Base-by-base conservation (phyloP, 2,888 invertebrate species). In the Parasteatoda lunata region DNA sequence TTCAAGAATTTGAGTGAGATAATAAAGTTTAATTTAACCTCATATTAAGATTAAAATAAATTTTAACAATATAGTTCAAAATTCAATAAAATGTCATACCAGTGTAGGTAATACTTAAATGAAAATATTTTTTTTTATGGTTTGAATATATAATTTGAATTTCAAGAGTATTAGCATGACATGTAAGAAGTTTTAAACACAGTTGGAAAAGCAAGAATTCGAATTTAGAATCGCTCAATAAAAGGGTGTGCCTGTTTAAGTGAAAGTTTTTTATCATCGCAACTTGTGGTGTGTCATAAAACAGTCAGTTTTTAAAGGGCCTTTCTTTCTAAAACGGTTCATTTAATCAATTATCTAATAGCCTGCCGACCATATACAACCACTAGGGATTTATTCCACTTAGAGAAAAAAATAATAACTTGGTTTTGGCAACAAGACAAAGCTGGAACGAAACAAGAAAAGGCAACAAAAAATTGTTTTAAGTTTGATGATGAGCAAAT, bases 331-430 rank as follows among this genome's bases (percentile, higher is more conserved):
- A 70, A 81, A 81, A 76, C 13, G 30, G 64, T 30, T 49, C 79
- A 78, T 64, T 84, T 75, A 84, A 84, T 79, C 85, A 80, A 85
- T 85, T 85, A 85, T 77, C 51, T 80, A 85, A 85, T 77, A 85
- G 79, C 71, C 48, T 30, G 30, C 54, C 65, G 65, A 72, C 72
- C 45, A 52, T 51, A 71, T 45, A 72, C 71, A 13, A 73, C 49
- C 65, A 30, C 72, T 13, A 9, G 52, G 59, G 59, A 59, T 59
- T 13, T 13, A n/a, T n/a, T 59, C 59, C 59, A 59, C 30, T 30
- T 13, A 59, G n/a, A 59, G n/a, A 59, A 59, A 54, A 30, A 30
- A 30, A 4, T 59, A 13, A 59, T 59, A n/a, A 59, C n/a, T 59
- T 4, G 59, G 13, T n/a, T 9, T 8, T 59, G 11, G 9, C 59